These are phyloP conservation scores for Diachrysia chrysitis DNA, from an alignment of 2,888 invertebrate species.

Conservation along the genomic window DNA sequence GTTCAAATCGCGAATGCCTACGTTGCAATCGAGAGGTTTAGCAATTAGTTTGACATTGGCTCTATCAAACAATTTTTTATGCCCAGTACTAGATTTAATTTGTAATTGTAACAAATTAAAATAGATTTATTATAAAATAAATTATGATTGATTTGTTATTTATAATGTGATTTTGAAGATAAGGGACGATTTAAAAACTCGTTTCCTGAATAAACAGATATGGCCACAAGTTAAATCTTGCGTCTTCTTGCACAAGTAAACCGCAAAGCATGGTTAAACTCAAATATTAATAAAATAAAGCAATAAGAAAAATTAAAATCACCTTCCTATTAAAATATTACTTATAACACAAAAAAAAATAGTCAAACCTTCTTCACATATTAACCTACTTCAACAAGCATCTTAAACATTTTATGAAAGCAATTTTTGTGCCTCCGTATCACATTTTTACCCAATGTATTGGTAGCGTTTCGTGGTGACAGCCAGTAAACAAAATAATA, in stretches of 20 bases:
- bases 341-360: background rate
- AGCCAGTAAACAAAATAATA: constrained; percentile 65
- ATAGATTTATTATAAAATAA: no score
- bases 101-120: no score
- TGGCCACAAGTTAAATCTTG: no score
- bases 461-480: constrained; percentile 54
- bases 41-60: background rate
- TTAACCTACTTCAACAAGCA: background rate
- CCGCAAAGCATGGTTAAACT: no score
- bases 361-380: background rate
- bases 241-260: no score
- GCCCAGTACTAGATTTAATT: no score
- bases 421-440: background rate
- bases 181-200: no score
- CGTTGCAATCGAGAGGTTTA: background rate
- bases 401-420: background rate
- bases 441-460: constrained; percentile 33
- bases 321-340: background rate
- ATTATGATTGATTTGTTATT: no score
- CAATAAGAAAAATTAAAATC: no score
- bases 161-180: background rate
- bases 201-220: no score
- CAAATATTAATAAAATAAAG: no score
- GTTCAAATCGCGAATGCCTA: background rate
- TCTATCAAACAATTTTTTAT: background rate